Evolutionary conservation across 2,888 invertebrate genomes (phyloP).

Genomic region (Orthosia gothica): DNA sequence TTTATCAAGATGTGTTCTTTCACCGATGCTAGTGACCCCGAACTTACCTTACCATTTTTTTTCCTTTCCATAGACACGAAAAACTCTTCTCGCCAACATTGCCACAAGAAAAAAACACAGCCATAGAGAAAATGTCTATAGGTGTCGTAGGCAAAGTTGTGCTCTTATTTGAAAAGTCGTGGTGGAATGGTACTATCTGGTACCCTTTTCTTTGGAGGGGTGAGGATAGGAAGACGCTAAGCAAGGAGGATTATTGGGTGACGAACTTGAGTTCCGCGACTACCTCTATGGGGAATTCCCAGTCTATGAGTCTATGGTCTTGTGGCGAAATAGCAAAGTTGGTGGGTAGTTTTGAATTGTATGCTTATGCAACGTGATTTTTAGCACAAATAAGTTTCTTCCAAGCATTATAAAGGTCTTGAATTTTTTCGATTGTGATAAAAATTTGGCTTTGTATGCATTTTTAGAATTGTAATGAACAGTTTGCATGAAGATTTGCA

Average conservation of each 20-base stretch:
- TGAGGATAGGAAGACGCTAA: constrained; percentile 65
- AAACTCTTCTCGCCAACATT: constrained; percentile 91
- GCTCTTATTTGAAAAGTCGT: constrained; percentile 92
- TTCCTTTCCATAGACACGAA: constrained; percentile 74
- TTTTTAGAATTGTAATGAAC: no score
- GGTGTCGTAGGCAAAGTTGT: constrained; percentile 94
- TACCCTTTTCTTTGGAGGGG: constrained; percentile 77
- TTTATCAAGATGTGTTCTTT: no score
- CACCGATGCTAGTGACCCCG: no score
- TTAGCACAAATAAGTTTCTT: no score
- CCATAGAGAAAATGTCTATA: constrained; percentile 92
- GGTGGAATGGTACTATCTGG: constrained; percentile 88
- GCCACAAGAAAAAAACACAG: constrained; percentile 88
- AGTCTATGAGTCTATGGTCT: constrained; percentile 74
- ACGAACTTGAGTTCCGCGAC: constrained; percentile 69
- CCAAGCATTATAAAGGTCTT: no score
- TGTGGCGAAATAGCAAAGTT: constrained; percentile 35
- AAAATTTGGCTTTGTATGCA: no score
- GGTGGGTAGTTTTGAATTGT: constrained; percentile 24
- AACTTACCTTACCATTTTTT: neutral
- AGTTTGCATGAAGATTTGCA: no score
- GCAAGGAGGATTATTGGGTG: constrained; percentile 71
- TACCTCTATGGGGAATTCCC: constrained; percentile 69
- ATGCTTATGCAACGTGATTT: no score
- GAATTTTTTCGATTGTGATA: no score